Conservation (phyloP, 2,113 vertebrate genomes). For the Notarius lentiginosus region DNA sequence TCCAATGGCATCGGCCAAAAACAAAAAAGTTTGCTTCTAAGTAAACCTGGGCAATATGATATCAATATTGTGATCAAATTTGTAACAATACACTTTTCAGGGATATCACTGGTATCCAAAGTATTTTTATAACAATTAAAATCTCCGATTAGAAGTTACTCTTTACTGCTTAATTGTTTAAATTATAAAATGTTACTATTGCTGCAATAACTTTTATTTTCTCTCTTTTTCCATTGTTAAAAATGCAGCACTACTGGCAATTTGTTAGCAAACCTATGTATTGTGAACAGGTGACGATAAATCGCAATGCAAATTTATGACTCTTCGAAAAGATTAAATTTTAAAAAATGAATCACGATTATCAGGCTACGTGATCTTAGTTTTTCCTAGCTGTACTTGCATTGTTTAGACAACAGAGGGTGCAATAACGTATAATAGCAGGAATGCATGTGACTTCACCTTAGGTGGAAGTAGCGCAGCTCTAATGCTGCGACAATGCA, state of each 20-base stretch:
- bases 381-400: too few species aligned
- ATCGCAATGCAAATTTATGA: too few species aligned
- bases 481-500: too few species aligned
- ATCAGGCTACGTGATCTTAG: too few species aligned
- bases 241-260: neutral
- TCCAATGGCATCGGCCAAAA: neutral
- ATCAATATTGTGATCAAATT: neutral
- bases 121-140: neutral
- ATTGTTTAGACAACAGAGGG: too few species aligned
- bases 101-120: neutral
- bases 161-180: too few species aligned
- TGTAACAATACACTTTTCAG: neutral
- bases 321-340: too few species aligned
- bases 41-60: neutral
- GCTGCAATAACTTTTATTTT: neutral
- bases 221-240: neutral
- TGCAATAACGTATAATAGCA: too few species aligned
- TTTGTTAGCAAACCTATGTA: neutral
- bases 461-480: too few species aligned
- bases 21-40: neutral
- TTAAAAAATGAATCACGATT: too few species aligned
- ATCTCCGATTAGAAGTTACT: too few species aligned
- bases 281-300: neutral
- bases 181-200: neutral
- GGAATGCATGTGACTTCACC: too few species aligned